These are phyloP conservation scores for Cyanistes caeruleus DNA, from an alignment of 2,113 vertebrate genomes.

Conservation along the genomic window DNA sequence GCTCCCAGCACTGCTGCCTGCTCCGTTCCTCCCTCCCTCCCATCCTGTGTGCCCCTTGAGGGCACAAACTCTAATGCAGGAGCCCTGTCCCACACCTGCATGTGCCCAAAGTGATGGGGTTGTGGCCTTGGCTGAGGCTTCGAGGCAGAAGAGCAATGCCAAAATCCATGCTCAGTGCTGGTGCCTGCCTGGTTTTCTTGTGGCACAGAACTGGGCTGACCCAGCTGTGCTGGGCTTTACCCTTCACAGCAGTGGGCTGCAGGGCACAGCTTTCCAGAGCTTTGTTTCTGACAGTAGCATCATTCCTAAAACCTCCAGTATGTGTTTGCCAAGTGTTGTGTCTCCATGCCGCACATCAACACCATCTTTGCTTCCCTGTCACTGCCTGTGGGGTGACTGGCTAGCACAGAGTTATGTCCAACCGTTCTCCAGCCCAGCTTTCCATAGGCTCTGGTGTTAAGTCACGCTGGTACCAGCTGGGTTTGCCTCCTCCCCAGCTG, in stretches of 20 bases:
- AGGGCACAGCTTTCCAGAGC: neutral
- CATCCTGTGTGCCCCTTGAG: rapidly evolving
- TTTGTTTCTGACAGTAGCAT: neutral
- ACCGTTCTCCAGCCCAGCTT: neutral
- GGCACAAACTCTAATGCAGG: neutral
- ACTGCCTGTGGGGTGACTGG: neutral
- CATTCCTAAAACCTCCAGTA: neutral
- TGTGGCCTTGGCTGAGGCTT: neutral
- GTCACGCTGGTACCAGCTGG: neutral
- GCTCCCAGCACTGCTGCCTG: neutral
- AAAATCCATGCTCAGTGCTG: rapidly evolving
- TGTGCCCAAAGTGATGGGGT: rapidly evolving
- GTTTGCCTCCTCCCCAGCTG: neutral
- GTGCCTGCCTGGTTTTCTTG: neutral
- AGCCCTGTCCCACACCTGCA: neutral
- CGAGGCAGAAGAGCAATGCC: neutral
- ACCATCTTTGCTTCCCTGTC: neutral
- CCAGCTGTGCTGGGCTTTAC: neutral
- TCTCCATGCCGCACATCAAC: neutral
- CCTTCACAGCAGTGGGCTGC: neutral
- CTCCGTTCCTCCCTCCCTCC: neutral
- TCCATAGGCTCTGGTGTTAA: rapidly evolving
- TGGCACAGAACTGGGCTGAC: neutral
- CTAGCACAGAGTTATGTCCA: rapidly evolving
- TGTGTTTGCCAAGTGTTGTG: neutral